Evolutionary conservation across 2,888 invertebrate genomes (phyloP), one percentile per base, ranked within the genome.

Genomic region (Andrena hattorfiana): DNA sequence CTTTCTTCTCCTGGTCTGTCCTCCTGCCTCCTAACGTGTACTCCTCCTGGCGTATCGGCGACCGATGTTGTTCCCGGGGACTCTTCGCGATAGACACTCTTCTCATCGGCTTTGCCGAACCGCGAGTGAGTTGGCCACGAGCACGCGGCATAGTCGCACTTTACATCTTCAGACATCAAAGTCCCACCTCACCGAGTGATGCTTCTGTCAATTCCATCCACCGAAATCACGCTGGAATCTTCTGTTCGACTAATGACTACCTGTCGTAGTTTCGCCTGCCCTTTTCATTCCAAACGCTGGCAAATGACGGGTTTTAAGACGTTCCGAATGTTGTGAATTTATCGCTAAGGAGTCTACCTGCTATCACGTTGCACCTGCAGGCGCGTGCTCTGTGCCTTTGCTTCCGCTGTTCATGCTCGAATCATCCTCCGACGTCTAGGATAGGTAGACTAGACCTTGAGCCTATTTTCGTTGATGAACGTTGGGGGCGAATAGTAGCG

Each of bases 361-460:
- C 60, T 63, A 76, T 81, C 70, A 56, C 70, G 60, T 30, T 26
- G 74, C 81, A 82, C 62, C 82, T 81, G 81, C 81, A 67, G 70
- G 51, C 81, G 59, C 81, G 69, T 62, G 62, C 32, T 35, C 48
- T 49, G 63, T 1, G 49, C 48, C 26, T 49, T 67, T 4, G 2
- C 23, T 59, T 10, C 48, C 64, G 32, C 30, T 49, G 28, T 2
- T 20, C 67, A n/a, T 3, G 5, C 20, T 13, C 10, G 20, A 16
- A 10, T n/a, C 54, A 10, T n/a, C 54, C 35, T 3, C 63, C 42
- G 42, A 42, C 42, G 42, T 42, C 42, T 13, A 42, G 42, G 42
- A 42, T 13, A 35, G 35, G 10, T 35, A 13, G 4, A 13, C 42
- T 42, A 42, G 16, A 42, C 42, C 42, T 42, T 42, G 42, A 16